Conservation (phyloP, 1,140 invertebrate genomes). For the Doryteuthis pealeii region DNA sequence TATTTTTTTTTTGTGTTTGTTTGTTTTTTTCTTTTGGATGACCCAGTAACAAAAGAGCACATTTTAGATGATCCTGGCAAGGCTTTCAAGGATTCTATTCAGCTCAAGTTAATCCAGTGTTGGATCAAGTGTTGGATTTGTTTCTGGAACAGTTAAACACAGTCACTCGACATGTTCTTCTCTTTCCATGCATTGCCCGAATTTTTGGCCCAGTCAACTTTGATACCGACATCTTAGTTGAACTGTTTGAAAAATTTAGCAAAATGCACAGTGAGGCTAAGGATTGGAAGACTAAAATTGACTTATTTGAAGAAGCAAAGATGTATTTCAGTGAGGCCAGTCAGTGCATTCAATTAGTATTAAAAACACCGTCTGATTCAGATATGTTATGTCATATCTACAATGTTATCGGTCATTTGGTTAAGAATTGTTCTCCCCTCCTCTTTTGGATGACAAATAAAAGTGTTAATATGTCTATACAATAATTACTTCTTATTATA, state of each 20-base stretch:
- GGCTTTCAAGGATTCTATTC: background rate
- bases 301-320: background rate
- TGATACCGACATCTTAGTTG: background rate
- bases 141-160: background rate
- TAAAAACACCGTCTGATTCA: background rate
- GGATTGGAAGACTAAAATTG: background rate
- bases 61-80: background rate
- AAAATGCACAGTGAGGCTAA: background rate
- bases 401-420: background rate
- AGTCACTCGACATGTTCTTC: background rate
- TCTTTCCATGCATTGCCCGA: background rate
- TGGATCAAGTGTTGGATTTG: background rate
- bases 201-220: background rate
- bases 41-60: background rate
- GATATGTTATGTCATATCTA: background rate
- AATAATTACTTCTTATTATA: no score
- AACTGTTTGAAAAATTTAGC: background rate
- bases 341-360: background rate
- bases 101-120: background rate
- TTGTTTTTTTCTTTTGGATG: no score
- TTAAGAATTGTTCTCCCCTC: background rate
- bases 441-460: no score
- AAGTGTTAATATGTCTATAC: no score
- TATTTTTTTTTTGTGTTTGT: no score
- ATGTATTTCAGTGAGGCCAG: background rate